phyloP scores from a whole-genome alignment of 2,113 vertebrate species.

The Pyxicephalus adspersus region DNA sequence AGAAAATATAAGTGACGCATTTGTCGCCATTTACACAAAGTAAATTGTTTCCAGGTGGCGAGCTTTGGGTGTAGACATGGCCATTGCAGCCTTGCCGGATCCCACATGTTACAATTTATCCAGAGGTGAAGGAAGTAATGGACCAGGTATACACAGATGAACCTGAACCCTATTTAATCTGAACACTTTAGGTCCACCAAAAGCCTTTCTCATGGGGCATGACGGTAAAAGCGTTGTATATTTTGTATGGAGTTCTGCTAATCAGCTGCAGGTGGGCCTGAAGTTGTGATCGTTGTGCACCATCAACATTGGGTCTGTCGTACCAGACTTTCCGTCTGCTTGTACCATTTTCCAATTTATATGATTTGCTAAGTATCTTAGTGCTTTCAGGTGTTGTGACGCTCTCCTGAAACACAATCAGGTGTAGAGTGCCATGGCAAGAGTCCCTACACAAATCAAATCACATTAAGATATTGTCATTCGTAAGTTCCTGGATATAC shows the following conservation, averaged over 20 bases:
- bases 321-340: constrained; percentile 8
- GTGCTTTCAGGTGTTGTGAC: constrained; percentile 46
- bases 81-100: background rate
- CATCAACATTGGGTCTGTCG: constrained; percentile 12
- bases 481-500: background rate
- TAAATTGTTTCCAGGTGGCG: constrained; percentile 28
- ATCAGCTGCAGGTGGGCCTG: constrained; percentile 42
- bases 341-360: constrained; percentile 41
- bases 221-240: constrained; percentile 16
- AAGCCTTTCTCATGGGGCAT: constrained; percentile 4
- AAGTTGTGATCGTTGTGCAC: background rate
- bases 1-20: too few species aligned
- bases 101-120: background rate
- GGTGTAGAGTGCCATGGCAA: background rate
- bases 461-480: constrained; percentile 10
- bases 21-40: background rate
- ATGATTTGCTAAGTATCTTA: constrained; percentile 41
- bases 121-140: constrained; percentile 17
- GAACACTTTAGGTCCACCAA: background rate
- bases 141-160: constrained; percentile 27
- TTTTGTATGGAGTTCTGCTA: constrained; percentile 36
- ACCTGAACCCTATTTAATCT: background rate
- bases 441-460: constrained; percentile 21
- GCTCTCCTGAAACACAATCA: constrained; percentile 10
- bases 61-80: background rate